Percentiles rank a stretch among this genome's conserved stretches.
Evolutionary conservation across 2,888 invertebrate genomes (phyloP).

Genomic region (Choreutis nemorana): DNA sequence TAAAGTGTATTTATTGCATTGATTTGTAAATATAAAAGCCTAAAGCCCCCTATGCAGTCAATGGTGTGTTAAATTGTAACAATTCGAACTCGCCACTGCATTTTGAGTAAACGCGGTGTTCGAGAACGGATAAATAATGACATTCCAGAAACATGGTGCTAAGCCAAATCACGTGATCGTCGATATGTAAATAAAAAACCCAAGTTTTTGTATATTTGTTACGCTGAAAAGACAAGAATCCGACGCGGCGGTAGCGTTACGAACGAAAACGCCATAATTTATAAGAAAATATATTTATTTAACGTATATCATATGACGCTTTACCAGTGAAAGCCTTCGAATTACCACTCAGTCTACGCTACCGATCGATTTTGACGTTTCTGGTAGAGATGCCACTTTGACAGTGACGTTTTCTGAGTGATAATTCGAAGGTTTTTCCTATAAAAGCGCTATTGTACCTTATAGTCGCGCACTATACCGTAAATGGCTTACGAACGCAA

Average conservation of each 20-base stretch:
- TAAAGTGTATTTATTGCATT: too few species aligned
- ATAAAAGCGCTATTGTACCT: conserved; percentile 21
- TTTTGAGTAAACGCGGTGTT: conserved; percentile 10
- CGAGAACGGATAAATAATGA: conserved; percentile 11
- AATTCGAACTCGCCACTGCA: conserved; percentile 5
- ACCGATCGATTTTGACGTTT: too few species aligned
- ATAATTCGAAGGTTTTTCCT: too few species aligned
- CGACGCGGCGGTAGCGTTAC: conserved; percentile 18
- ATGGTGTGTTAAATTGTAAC: too few species aligned
- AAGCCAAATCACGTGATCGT: conserved; percentile 11
- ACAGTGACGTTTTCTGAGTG: too few species aligned
- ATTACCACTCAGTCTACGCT: too few species aligned
- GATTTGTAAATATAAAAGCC: too few species aligned
- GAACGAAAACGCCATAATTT: conserved; percentile 15
- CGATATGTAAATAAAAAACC: conserved; percentile 4
- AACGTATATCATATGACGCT: conserved; percentile 29
- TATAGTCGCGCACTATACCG: conserved; percentile 27
- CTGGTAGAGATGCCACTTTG: too few species aligned
- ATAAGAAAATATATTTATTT: conserved; percentile 24
- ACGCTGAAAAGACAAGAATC: conserved; percentile 22
- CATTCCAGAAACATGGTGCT: conserved; percentile 20
- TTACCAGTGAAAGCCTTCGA: too few species aligned
- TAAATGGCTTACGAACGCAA: conserved; percentile 36
- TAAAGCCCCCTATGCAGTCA: too few species aligned
- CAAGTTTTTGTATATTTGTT: conserved; percentile 51